Evolutionary conservation across 1,140 invertebrate genomes (phyloP), one percentile per base, ranked within the genome.

Genomic region (Hylyphantes graminicola): DNA sequence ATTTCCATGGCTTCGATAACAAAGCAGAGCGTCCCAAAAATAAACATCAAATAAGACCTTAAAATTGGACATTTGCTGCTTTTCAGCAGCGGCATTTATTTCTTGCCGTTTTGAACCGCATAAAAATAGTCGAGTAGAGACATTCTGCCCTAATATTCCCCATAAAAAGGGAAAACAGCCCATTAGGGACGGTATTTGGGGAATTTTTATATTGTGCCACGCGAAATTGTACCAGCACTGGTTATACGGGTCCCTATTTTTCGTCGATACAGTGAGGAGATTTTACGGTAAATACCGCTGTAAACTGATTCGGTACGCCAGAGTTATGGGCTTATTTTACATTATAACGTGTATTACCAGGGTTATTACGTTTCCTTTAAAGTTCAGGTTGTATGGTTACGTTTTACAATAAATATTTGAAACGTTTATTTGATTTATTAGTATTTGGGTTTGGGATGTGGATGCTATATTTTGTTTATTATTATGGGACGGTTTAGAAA

Each of bases 91-190:
- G 48, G n/a, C 13, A 17, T 55, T 61, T 61, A 21, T 19, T 48
- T 76, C 13, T 19, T 72, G 13, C 13, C 35, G 35, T 35, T 35
- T 35, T 67, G 4, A 21, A 55, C 13, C 51, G 35, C 76, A 72
- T 21, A 57, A 80, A 80, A 68, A 59, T 21, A 35, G 21, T 12
- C 13, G 51, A 63, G 21, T 11, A 51, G 50, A 19, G 63, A 11
- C 35, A 64, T 64, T 50, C 5, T 55, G n/a, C 53, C 53, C n/a
- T 64, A 54, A 51, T 64, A 64, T 64, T 70, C 12, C 50, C 68
- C 79, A 81, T 81, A 81, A 81, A 81, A 81, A n/a, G 53, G 12
- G 68, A 81, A 81, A 81, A 73, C 73, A 73, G 79, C 79, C 79
- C 79, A 81, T 81, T 81, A 73, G 55, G 79, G 79, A 80, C 64